Percentiles rank a stretch among this genome's conserved stretches.
Conservation (phyloP, 1,140 invertebrate genomes). For the Paracyclopina nana region DNA sequence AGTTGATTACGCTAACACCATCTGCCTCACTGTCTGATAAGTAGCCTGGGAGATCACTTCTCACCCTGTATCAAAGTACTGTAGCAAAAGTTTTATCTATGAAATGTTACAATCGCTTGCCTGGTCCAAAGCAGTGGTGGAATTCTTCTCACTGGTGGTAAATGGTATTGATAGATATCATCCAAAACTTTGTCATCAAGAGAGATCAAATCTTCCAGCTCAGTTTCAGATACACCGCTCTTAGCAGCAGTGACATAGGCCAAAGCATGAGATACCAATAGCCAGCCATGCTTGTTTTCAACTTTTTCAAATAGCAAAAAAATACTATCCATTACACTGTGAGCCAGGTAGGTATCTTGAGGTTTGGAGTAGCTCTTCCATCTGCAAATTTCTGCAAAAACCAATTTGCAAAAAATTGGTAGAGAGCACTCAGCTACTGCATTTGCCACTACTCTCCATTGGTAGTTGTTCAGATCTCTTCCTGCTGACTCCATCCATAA, state of each 20-base stretch:
- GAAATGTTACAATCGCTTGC: too few relatives aligned
- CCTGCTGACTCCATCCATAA: conserved; percentile 80
- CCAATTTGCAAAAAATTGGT: conserved; percentile 91
- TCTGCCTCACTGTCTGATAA: conserved; percentile 87
- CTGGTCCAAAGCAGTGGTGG: conserved; percentile 86
- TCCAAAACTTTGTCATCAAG: conserved; percentile 78
- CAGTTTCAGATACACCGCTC: conserved; percentile 75
- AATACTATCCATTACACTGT: conserved; percentile 90
- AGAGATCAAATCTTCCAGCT: conserved; percentile 82
- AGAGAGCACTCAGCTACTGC: conserved; percentile 73
- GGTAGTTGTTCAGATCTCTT: conserved; percentile 68
- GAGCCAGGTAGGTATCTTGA: conserved; percentile 70
- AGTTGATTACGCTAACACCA: conserved; percentile 88
- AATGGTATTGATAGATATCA: conserved; percentile 95
- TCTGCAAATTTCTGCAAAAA: conserved; percentile 83
- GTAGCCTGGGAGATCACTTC: conserved; percentile 86
- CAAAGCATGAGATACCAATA: conserved; percentile 75
- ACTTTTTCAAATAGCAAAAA: conserved; percentile 89
- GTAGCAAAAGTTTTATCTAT: too few relatives aligned
- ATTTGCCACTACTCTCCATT: conserved; percentile 83
- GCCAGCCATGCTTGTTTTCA: conserved; percentile 72
- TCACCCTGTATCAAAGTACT: too few relatives aligned
- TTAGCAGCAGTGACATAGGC: conserved; percentile 86
- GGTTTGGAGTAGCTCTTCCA: conserved; percentile 93
- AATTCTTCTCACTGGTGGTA: conserved; percentile 80